A percentile compares a stretch with the other conserved stretches of the same genome.
Conservation (phyloP, 2,113 vertebrate genomes). For the Parus major region DNA sequence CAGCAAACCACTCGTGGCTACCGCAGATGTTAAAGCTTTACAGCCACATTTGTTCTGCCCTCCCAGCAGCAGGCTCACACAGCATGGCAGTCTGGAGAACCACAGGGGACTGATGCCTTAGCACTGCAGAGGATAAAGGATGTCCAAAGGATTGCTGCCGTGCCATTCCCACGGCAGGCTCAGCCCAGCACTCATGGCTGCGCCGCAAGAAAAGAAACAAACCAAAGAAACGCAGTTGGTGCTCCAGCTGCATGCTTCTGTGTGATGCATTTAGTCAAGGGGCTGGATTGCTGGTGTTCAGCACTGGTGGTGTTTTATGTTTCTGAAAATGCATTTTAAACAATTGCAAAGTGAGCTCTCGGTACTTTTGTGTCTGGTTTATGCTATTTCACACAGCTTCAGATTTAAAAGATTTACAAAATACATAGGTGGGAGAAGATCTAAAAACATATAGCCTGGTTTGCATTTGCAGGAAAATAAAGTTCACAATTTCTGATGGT, state of each 20-base stretch:
- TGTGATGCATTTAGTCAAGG: background rate
- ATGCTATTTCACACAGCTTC: background rate
- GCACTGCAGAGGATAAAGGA: background rate
- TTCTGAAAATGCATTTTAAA: background rate
- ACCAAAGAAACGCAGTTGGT: background rate
- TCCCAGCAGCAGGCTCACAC: background rate
- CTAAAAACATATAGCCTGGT: background rate
- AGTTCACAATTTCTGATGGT: background rate
- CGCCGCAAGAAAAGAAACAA: background rate
- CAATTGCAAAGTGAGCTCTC: background rate
- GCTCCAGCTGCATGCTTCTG: background rate
- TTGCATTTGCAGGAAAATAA: background rate
- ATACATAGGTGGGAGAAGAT: background rate
- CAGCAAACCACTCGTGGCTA: background rate
- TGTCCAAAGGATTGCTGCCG: background rate
- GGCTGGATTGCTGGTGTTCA: background rate
- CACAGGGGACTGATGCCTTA: background rate
- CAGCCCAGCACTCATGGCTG: background rate
- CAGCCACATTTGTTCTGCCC: background rate
- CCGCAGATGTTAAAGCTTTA: slow-evolving; percentile 14
- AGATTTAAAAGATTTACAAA: background rate
- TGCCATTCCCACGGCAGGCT: background rate
- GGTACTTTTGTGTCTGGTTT: background rate
- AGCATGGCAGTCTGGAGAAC: background rate
- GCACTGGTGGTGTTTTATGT: background rate